Percentiles rank a stretch among this genome's conserved stretches.
Conservation (phyloP, 2,797 vertebrate species). For the Pseudomugil gertrudae region DNA sequence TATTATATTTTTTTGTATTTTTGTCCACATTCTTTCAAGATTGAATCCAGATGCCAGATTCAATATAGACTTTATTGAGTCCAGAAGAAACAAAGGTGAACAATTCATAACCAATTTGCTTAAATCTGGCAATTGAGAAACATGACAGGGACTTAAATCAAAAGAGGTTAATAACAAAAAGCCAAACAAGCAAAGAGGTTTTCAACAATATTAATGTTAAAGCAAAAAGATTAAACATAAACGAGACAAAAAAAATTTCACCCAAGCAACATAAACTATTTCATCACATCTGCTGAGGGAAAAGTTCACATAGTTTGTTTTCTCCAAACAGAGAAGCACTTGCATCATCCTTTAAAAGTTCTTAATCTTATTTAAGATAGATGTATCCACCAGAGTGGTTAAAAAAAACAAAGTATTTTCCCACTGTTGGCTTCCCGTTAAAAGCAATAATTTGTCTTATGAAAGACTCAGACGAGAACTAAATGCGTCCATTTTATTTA, state of each 20-base stretch:
- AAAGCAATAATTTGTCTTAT: not conserved
- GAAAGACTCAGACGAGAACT: not conserved
- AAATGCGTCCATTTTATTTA: not conserved
- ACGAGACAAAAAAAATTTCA: not conserved
- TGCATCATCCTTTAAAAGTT: not conserved
- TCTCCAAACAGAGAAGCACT: not conserved
- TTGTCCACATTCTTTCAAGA: conserved; percentile 14
- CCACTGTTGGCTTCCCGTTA: not conserved
- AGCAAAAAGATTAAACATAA: not conserved
- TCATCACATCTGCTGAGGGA: not conserved
- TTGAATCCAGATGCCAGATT: conserved; percentile 40
- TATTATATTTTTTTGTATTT: conserved; percentile 10
- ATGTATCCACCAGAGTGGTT: not conserved
- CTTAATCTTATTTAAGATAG: not conserved
- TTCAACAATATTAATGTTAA: not conserved
- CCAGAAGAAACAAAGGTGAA: conserved; percentile 31
- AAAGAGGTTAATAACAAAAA: not conserved
- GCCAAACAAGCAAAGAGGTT: not conserved
- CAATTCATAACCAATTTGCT: conserved; percentile 14
- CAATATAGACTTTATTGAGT: conserved; percentile 16
- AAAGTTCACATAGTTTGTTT: not conserved
- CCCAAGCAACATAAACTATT: not conserved
- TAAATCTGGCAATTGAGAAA: not conserved
- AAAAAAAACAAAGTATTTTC: not conserved
- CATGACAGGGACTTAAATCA: not conserved